Evolutionary conservation across 2,113 vertebrate genomes (phyloP).

Genomic region (Microtus montanus): DNA sequence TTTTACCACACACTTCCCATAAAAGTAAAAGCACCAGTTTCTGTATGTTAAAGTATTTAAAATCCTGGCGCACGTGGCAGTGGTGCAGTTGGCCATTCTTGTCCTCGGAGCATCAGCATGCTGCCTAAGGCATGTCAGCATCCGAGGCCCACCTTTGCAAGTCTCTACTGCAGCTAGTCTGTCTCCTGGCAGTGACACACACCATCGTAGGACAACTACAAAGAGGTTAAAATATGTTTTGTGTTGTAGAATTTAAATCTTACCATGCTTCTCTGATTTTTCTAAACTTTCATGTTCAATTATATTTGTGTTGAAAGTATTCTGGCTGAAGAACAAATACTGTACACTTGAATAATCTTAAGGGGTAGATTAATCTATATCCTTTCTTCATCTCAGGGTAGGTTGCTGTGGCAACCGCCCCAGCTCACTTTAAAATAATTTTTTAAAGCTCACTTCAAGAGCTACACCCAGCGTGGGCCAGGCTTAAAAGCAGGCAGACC

Average conservation of each 20-base stretch:
- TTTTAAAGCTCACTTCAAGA: slow-evolving; percentile 89
- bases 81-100: slow-evolving; percentile 53
- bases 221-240: slow-evolving; percentile 73
- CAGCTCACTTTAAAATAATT: slow-evolving; percentile 89
- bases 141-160: slow-evolving; percentile 72
- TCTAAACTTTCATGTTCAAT: slow-evolving; percentile 80
- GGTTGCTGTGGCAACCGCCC: slow-evolving; percentile 89
- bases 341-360: slow-evolving; percentile 85
- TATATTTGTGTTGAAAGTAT: slow-evolving; percentile 83
- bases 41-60: slow-evolving; percentile 62
- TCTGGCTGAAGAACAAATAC: slow-evolving; percentile 86
- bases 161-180: slow-evolving; percentile 69
- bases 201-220: slow-evolving; percentile 41
- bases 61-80: slow-evolving; percentile 23
- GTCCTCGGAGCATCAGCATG: slow-evolving; percentile 69
- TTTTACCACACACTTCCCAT: slow-evolving; percentile 71
- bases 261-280: slow-evolving; percentile 77
- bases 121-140: slow-evolving; percentile 69
- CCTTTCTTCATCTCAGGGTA: slow-evolving; percentile 87
- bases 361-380: slow-evolving; percentile 89
- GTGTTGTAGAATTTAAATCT: slow-evolving; percentile 71
- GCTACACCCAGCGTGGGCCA: slow-evolving; percentile 87
- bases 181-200: slow-evolving; percentile 61
- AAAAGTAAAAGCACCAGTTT: slow-evolving; percentile 65
- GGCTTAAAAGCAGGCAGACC: slow-evolving; percentile 89